phyloP scores from a whole-genome alignment of 2,888 invertebrate genomes.

The Lasioglossum villosulum region DNA sequence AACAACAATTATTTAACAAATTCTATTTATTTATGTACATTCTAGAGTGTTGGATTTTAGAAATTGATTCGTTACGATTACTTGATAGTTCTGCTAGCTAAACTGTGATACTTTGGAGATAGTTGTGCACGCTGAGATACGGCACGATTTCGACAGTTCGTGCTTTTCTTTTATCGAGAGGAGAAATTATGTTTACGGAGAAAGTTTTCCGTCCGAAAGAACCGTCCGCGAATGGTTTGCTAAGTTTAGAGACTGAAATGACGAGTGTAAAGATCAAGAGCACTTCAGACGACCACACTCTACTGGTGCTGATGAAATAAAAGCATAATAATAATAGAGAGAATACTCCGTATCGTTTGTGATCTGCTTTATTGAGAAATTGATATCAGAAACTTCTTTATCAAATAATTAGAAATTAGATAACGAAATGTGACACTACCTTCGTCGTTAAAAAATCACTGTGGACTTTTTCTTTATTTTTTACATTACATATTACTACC shows the following conservation, averaged over 20 bases:
- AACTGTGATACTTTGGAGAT: not conserved
- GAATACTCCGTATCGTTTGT: not conserved
- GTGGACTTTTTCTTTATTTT: not conserved
- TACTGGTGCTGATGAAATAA: not conserved
- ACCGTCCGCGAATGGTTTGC: not conserved
- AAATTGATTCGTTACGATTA: not conserved
- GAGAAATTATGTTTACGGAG: slow-evolving; percentile 2
- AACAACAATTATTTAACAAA: not conserved
- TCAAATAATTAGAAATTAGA: not conserved
- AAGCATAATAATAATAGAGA: not conserved
- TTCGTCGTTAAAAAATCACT: not conserved
- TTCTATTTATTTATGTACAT: not conserved
- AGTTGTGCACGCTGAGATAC: not conserved
- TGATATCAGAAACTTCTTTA: not conserved
- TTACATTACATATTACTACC: too few relatives aligned
- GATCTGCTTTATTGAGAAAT: too few relatives aligned
- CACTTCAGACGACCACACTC: not conserved
- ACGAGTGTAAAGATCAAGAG: not conserved
- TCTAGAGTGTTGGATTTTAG: not conserved
- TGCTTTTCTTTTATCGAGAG: not conserved
- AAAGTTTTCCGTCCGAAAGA: not conserved
- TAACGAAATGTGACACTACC: not conserved
- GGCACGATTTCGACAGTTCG: not conserved
- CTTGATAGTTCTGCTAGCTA: not conserved
- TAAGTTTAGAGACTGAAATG: not conserved